Evolutionary conservation across 2,888 invertebrate genomes (phyloP), one percentile per base, ranked within the genome.

Genomic region (Ophion obscuratus): DNA sequence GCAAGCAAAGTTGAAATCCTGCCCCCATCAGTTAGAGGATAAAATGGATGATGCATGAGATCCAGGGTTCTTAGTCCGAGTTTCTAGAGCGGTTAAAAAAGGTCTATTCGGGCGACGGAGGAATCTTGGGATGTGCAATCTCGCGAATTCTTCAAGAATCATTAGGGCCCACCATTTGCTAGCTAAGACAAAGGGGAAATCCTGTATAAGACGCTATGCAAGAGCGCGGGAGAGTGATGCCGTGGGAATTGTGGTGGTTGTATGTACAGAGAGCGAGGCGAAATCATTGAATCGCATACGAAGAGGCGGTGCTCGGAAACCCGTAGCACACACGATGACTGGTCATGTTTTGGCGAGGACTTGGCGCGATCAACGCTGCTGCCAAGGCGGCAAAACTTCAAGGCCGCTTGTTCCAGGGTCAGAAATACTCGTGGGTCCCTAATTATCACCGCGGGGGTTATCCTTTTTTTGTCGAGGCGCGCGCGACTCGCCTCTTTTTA

Each of bases 361-460:
- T 71, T 61, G 76, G 79, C 67, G 66, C 31, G 76, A 77, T 77
- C 76, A 57, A 47, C 67, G 20, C 64, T 64, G 47, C 53, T 53
- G 53, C 64, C 47, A 75, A 75, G 89, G 93, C 93, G 93, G 93
- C 92, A 87, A 91, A 93, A 93, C 93, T 93, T 93, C 92, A 94
- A 94, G 93, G 92, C 91, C 91, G 91, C 90, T 90, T 85, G 87
- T 90, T 88, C 91, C 91, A 93, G 89, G 92, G 91, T 92, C 92
- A 93, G 93, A 93, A 93, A 93, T 93, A 93, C 93, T 93, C 93
- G 93, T 92, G 93, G 93, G 92, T 91, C 93, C 93, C 94, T 94
- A 94, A 94, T 94, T 94, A 94, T 94, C 93, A 89, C 93, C 90
- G 91, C 93, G 88, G 94, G 94, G 93, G 93, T 93, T 92, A 24